phyloP scores from a whole-genome alignment of 2,797 vertebrate species.

The Parauchenoglanis ngamensis region DNA sequence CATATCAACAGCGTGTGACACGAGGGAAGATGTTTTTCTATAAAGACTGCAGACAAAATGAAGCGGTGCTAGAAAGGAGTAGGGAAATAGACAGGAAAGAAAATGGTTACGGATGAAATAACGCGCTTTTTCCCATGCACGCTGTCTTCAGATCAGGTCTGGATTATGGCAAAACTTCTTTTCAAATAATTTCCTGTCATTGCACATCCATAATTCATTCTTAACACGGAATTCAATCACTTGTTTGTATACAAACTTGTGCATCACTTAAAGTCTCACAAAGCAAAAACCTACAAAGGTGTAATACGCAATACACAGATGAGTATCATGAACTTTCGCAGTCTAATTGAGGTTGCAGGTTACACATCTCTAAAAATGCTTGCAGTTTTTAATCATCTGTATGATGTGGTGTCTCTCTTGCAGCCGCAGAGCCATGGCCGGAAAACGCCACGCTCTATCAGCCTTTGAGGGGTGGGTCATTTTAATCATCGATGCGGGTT shows the following conservation, averaged over 20 bases:
- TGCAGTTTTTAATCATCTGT: not conserved
- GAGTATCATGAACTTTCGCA: not conserved
- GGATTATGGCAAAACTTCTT: not conserved
- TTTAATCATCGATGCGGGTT: not conserved
- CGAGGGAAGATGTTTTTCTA: not conserved
- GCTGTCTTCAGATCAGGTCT: not conserved
- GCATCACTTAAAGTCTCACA: not conserved
- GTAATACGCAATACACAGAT: too few relatives aligned
- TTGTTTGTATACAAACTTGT: too few relatives aligned
- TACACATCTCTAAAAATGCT: not conserved
- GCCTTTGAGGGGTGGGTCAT: slow-evolving; percentile 83
- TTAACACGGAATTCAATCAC: too few relatives aligned
- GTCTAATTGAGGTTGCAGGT: not conserved
- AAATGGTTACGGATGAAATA: not conserved
- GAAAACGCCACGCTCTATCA: slow-evolving; percentile 93
- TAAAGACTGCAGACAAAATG: not conserved
- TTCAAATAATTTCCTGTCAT: not conserved
- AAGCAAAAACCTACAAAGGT: not conserved
- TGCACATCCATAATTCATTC: too few relatives aligned
- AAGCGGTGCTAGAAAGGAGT: not conserved
- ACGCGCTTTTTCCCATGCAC: not conserved
- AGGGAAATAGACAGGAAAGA: not conserved
- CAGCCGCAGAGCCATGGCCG: slow-evolving; percentile 90
- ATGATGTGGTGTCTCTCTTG: not conserved
- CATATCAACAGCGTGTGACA: not conserved